A percentile compares a stretch with the other conserved stretches of the same genome.
Evolutionary conservation across 2,113 vertebrate genomes (phyloP).

Genomic region (Phalacrocorax brasilianus): DNA sequence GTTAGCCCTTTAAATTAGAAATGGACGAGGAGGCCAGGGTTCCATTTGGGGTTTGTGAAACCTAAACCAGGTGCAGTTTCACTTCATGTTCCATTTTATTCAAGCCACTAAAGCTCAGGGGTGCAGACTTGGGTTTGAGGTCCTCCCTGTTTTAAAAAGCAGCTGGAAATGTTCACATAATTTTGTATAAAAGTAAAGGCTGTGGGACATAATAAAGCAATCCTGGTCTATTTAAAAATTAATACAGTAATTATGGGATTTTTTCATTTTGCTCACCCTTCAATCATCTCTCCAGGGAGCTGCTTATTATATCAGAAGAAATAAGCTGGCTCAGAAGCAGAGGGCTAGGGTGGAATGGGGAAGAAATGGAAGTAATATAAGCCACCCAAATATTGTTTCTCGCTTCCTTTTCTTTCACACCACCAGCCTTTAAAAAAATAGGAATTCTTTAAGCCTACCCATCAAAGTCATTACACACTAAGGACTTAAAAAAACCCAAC

Average conservation of each 20-base stretch:
- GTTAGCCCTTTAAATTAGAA: background rate
- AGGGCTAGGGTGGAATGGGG: background rate
- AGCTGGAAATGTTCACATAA: slow-evolving; percentile 30
- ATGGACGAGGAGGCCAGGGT: background rate
- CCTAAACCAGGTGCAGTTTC: slow-evolving; percentile 23
- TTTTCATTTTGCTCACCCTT: slow-evolving; percentile 26
- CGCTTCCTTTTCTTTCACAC: background rate
- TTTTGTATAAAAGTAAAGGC: background rate
- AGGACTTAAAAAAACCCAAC: background rate
- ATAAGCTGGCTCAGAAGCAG: background rate
- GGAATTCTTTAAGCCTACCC: background rate
- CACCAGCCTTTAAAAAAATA: background rate
- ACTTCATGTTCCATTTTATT: background rate
- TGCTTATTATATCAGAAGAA: background rate
- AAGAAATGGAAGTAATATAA: background rate
- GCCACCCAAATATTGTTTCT: background rate
- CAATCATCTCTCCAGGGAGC: background rate
- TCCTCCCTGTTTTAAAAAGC: background rate
- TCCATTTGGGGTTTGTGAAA: slow-evolving; percentile 20
- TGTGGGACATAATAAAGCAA: background rate
- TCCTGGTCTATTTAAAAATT: slow-evolving; percentile 3
- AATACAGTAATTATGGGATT: background rate
- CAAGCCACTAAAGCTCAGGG: slow-evolving; percentile 10
- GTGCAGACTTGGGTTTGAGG: background rate
- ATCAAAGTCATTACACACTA: background rate